phyloP scores from a whole-genome alignment of 1,140 invertebrate genomes.

The Calephelis virginiensis region DNA sequence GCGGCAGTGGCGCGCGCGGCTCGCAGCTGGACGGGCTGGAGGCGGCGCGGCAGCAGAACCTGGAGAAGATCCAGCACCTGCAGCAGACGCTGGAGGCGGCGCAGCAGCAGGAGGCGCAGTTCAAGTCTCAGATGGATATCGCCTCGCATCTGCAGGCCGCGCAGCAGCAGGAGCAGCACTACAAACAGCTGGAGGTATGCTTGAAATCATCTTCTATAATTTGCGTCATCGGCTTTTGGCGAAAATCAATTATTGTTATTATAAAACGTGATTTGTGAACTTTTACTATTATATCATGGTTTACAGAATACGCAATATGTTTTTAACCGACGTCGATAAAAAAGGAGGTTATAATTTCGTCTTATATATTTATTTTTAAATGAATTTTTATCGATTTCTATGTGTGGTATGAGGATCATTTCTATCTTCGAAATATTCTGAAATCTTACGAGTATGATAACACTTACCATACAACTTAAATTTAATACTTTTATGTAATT shows the following conservation, averaged over 20 bases:
- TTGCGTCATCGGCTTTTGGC: neutral
- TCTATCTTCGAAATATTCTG: no score
- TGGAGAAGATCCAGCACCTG: slow-evolving; percentile 79
- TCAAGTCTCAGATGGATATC: slow-evolving; percentile 86
- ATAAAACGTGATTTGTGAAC: neutral
- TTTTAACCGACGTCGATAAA: no score
- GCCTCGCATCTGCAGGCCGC: slow-evolving; percentile 85
- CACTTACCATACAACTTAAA: no score
- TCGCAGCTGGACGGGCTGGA: slow-evolving; percentile 69
- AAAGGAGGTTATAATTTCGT: no score
- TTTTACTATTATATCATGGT: neutral
- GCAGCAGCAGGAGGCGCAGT: slow-evolving; percentile 86
- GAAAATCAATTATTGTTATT: no score
- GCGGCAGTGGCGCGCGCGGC: slow-evolving; percentile 46
- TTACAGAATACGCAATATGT: no score
- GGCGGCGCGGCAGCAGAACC: slow-evolving; percentile 68
- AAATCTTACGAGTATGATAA: no score
- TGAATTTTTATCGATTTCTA: no score
- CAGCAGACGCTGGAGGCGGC: slow-evolving; percentile 86
- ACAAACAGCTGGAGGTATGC: slow-evolving; percentile 84
- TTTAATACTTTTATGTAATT: no score
- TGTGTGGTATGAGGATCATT: no score
- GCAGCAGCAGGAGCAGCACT: slow-evolving; percentile 81
- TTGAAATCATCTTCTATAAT: no score
- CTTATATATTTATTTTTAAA: no score